Conservation (phyloP, 2,797 vertebrate species). For the Huso huso region DNA sequence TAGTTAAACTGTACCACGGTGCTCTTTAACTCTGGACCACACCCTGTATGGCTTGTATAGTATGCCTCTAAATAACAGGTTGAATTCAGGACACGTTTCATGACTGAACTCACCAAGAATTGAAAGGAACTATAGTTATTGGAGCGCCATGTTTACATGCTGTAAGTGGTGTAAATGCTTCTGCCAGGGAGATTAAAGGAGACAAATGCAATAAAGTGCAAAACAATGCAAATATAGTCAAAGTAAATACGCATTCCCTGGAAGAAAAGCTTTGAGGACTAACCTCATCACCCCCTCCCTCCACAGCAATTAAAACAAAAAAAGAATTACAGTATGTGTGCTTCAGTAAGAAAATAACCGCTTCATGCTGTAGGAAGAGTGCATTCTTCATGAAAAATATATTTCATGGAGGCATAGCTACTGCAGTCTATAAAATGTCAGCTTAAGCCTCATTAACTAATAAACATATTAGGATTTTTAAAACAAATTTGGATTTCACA, state of each 20-base stretch:
- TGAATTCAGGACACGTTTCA: no score
- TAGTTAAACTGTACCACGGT: no score
- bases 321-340: no score
- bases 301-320: neutral
- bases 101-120: no score
- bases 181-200: no score
- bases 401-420: neutral
- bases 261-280: neutral
- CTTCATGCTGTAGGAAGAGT: neutral
- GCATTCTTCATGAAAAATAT: neutral
- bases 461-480: conserved; percentile 10
- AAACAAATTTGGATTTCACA: conserved; percentile 5
- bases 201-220: neutral
- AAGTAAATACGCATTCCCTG: neutral
- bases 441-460: conserved; percentile 6
- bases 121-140: no score
- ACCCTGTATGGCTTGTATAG: no score
- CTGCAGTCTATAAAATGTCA: conserved; percentile 5
- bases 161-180: no score
- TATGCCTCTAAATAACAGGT: no score
- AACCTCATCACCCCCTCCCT: neutral
- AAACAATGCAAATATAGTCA: neutral
- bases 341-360: neutral
- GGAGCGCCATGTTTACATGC: no score
- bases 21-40: no score